Base-by-base conservation (phyloP, 2,113 vertebrate species). In the Saccopteryx leptura region DNA sequence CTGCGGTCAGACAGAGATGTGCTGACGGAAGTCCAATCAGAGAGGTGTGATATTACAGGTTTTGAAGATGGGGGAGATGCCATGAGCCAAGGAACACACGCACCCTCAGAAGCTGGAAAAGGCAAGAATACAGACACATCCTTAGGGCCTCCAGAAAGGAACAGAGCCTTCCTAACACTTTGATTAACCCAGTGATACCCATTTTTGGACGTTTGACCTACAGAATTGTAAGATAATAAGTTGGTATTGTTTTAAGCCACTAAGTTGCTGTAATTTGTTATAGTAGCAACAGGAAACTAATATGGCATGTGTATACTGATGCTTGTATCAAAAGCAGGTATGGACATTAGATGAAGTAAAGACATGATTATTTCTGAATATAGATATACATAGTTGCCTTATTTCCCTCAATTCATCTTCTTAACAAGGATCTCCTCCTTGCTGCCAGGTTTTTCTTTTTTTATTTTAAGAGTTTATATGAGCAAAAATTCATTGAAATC, bases 351-450 rank as follows among this genome's bases (percentile, higher is more conserved):
- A 63, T 61, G 31, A 93, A 50, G 23, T 79, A 48, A 71, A 91
- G 78, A 84, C 79, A 48, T 88, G 52, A 75, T 79, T 79, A 60
- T 78, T 96, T 79, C 46, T 79, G 88, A 72, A 93, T 72, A 56
- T 80, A 11, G 33, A 1, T 54, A 31, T 58, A 68, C 31, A 17
- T 93, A 50, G 74, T 68, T 86, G 52, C 63, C 28, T 78, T 74
- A 78, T 79, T 86, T 31, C 28, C 7, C 54, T 93, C 63, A 60
- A 24, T 18, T 61, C 56, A 13, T 26, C 24, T 17, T 54, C 7
- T 61, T 4, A 61, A 23, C 69, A 69, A 28, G 39, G 63, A 63
- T 15, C 28, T 93, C 39, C 10, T 60, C 54, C 28, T 86, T 63
- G 11, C 21, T n/a, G 60, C 21, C 5, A 5, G 61, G 52, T 7